A percentile compares a stretch with the other conserved stretches of the same genome.
phyloP scores from a whole-genome alignment of 2,797 vertebrate species.

The Harpagifer antarcticus region DNA sequence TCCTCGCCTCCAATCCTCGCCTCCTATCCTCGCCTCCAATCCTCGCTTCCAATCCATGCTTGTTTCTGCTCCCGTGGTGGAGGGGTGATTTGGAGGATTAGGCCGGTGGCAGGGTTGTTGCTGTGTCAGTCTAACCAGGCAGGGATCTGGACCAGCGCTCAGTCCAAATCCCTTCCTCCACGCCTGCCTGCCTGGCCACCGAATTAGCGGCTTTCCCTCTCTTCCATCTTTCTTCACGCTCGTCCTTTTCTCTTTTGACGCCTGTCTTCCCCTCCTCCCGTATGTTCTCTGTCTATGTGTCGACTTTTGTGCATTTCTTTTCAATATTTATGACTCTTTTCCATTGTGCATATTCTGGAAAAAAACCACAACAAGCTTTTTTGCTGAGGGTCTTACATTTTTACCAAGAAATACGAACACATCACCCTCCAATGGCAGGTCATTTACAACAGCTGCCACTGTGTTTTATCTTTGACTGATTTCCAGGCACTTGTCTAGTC shows the following conservation, averaged over 20 bases:
- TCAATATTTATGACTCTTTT: constrained; percentile 24
- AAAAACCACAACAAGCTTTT: neutral
- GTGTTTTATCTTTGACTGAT: neutral
- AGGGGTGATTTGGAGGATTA: constrained; percentile 81
- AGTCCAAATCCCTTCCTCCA: constrained; percentile 80
- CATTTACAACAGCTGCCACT: constrained; percentile 3
- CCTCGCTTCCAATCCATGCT: constrained; percentile 12
- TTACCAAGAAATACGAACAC: constrained; percentile 46
- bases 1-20: constrained; percentile 45
- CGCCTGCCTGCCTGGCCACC: constrained; percentile 73
- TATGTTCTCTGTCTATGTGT: constrained; percentile 21
- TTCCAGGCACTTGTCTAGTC: neutral
- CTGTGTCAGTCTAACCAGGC: constrained; percentile 82
- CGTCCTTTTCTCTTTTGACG: constrained; percentile 46
- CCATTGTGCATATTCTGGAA: constrained; percentile 15
- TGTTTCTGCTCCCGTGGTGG: constrained; percentile 69
- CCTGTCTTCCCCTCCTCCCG: constrained; percentile 37
- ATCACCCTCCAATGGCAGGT: constrained; percentile 15
- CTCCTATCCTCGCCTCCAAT: neutral
- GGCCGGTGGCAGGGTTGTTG: constrained; percentile 77
- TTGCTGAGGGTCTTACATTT: constrained; percentile 35
- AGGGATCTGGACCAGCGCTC: constrained; percentile 80
- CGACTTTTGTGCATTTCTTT: constrained; percentile 26
- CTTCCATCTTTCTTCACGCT: constrained; percentile 66
- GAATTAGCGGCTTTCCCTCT: constrained; percentile 58